Percentiles rank a stretch among this genome's conserved stretches.
These are phyloP conservation scores for Bombus picipes DNA, from an alignment of 1,140 invertebrate species.

Conservation along the genomic window DNA sequence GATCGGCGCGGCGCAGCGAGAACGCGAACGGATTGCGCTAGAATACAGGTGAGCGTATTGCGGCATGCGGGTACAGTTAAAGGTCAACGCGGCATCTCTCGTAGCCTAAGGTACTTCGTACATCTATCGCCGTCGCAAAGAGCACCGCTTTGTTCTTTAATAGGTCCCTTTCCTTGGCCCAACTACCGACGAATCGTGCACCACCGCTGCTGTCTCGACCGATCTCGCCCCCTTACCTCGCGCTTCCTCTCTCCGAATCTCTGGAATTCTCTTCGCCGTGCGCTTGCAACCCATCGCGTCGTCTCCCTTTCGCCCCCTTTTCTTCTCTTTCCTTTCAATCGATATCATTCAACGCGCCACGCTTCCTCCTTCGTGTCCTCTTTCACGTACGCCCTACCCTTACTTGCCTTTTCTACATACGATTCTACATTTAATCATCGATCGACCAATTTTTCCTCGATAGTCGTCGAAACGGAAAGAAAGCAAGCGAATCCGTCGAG, in stretches of 20 bases:
- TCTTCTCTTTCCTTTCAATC: background rate
- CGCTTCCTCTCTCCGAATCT: background rate
- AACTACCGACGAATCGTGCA: background rate
- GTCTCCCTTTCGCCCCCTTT: background rate
- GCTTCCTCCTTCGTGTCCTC: background rate
- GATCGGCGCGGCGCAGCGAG: conserved; percentile 24
- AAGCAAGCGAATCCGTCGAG: too few species aligned
- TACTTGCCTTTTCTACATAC: background rate
- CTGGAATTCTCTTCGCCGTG: background rate
- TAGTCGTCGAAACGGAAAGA: background rate
- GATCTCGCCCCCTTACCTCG: background rate
- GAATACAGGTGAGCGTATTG: conserved; percentile 78
- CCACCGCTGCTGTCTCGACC: background rate
- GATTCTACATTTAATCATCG: background rate
- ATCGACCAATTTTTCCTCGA: background rate
- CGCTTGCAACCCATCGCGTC: background rate
- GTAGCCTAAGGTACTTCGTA: conserved; percentile 54
- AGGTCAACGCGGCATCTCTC: conserved; percentile 77
- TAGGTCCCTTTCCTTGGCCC: conserved; percentile 72
- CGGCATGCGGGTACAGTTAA: conserved; percentile 80
- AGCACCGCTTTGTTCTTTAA: conserved; percentile 77
- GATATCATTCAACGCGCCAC: background rate
- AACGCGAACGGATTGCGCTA: conserved; percentile 63
- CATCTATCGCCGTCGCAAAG: conserved; percentile 71
- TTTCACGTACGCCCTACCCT: background rate